Evolutionary conservation across 2,113 vertebrate species (phyloP), one percentile per base, ranked within the genome.

Genomic region (Neodon shergylaensis): DNA sequence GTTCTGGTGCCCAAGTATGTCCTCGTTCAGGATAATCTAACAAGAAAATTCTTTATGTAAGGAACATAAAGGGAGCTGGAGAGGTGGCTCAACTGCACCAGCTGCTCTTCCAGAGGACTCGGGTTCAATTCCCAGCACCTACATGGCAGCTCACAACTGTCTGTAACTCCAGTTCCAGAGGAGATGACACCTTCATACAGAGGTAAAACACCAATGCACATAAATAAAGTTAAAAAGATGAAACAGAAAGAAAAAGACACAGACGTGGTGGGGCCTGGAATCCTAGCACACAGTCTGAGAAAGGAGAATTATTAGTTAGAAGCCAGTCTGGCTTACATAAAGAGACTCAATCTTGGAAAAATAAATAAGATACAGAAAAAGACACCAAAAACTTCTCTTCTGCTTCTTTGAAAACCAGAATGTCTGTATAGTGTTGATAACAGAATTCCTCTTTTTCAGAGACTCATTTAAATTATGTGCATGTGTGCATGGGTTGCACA

Each of bases 21-120:
- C 33, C 77, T 31, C 49, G 49, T 66, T 76, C 65, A 89, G 36
- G 77, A 22, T 66, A 52, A 42, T 47, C 86, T 79, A 78, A 39
- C 54, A 52, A 95, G 74, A 28, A 14, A 70, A 39, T 92, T 47
- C 39, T 52, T 89, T 96, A 74, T 83, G 73, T 91, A 63, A 42
- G 81, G 42, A 44, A 65, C 39, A 65, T 26, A 70, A 70, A 26
- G 8, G 70, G 70, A n/a, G n/a, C 7, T 72, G 70, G 36, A 39
- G 70, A 10, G 36, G 3, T 72, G 70, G 36, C 36, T 22, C 19
- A 72, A 3, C 8, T 21, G n/a, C 36, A 72, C 70, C n/a, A 7
- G n/a, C 36, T 72, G 36, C 36, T 72, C 36, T 72, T 39, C 17
- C n/a, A 39, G 70, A 72, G 36, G 36, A 21, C 16, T 7, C 9